A percentile compares a stretch with the other conserved stretches of the same genome.
These are phyloP conservation scores for Acleris emargana DNA, from an alignment of 2,888 invertebrate genomes.

Conservation along the genomic window DNA sequence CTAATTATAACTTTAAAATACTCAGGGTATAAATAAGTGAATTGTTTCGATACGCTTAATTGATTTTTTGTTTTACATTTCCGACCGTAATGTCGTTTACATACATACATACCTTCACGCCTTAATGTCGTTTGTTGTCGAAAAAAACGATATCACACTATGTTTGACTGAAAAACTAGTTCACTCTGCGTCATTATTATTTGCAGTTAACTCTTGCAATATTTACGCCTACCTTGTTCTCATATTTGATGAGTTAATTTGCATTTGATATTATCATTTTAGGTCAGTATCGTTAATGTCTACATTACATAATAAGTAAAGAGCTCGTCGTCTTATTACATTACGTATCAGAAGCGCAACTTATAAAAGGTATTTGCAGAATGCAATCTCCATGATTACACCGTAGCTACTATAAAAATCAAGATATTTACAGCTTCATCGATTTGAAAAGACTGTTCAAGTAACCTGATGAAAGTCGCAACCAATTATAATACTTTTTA, in stretches of 20 bases:
- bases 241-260: slow-evolving; percentile 29
- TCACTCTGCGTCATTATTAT: slow-evolving; percentile 22
- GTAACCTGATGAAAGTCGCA: slow-evolving; percentile 4
- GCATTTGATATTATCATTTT: slow-evolving; percentile 33
- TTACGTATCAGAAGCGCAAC: slow-evolving; percentile 2
- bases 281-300: slow-evolving; percentile 20
- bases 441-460: slow-evolving; percentile 21
- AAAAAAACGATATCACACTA: neutral
- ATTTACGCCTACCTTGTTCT: slow-evolving; percentile 22
- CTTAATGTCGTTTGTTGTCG: neutral
- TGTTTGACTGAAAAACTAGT: slow-evolving; percentile 22
- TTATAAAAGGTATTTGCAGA: slow-evolving; percentile 24
- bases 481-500: slow-evolving; percentile 4
- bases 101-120: no score
- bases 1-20: no score
- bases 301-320: slow-evolving; percentile 14
- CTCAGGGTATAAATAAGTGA: no score
- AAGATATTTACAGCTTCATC: slow-evolving; percentile 2
- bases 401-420: slow-evolving; percentile 6
- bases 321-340: neutral
- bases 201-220: slow-evolving; percentile 19
- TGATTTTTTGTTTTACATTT: no score
- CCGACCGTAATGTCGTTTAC: no score
- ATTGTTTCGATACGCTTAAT: no score
- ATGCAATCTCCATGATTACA: slow-evolving; percentile 27